Evolutionary conservation across 2,797 vertebrate species (phyloP), one percentile per base, ranked within the genome.

Genomic region (Sylvilagus floridanus): DNA sequence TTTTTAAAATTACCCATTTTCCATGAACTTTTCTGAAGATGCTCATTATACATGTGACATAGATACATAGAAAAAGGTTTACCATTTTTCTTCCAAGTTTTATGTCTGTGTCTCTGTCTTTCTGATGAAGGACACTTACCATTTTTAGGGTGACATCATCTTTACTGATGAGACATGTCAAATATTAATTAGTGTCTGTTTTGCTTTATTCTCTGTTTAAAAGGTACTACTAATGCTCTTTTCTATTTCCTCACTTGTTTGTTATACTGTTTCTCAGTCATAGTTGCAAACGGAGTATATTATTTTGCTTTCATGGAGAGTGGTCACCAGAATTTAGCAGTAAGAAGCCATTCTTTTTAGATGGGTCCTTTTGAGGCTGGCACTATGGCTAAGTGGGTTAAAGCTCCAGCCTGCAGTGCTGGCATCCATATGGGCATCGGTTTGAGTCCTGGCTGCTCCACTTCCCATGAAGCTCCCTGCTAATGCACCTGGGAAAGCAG

Each of bases 271-370:
- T 94, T 90, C 87, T 95, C 85, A 78, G 85, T 84, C 91, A 11
- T 92, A 24, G 91, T 88, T 95, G 93, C 50, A 96, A 66, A 73
- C 63, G 42, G 97, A 84, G 11, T 88, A 32, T 78, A 47, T 47
- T 94, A 76, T 28, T 89, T 10, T 91, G 30, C 69, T 95, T 97
- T 97, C 95, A 68, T 94, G 97, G 91, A 85, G 88, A 76, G 30
- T 94, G 42, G 3, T 90, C 85, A 84, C 17, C 52, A 93, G 68
- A 95, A 90, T 66, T 96, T 95, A 94, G 50, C 88, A 96, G 69
- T 57, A 24, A 93, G 71, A 96, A 96, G 75, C 32, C 22, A 19
- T 93, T 87, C 10, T 87, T 85, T 62, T 76, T 86, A 50, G 63
- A 37, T 79, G 50, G 12, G 19, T 2, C 2, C 81, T 47, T 87